Percentiles rank a stretch among this genome's conserved stretches.
phyloP scores from a whole-genome alignment of 2,113 vertebrate genomes.

The Eclectus roratus region DNA sequence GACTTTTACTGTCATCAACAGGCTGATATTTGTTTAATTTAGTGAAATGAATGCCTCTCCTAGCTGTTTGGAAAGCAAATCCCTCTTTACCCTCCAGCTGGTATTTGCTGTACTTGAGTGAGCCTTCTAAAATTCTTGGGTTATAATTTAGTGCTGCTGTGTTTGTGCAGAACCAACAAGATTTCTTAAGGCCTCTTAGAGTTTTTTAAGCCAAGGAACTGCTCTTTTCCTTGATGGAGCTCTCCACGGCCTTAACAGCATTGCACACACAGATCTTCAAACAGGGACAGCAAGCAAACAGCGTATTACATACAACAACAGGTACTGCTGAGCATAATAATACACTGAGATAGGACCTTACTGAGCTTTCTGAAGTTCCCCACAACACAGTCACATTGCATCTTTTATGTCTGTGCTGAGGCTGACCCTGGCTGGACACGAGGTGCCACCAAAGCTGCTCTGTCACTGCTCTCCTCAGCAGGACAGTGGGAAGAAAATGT shows the following conservation, averaged over 20 bases:
- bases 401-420: neutral
- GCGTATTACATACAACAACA: neutral
- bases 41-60: constrained; percentile 48
- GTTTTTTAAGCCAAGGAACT: neutral
- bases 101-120: constrained; percentile 36
- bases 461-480: neutral
- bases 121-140: neutral
- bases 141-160: constrained; percentile 28
- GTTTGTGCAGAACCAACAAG: constrained; percentile 1
- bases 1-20: constrained; percentile 44
- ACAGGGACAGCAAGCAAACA: neutral
- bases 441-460: neutral
- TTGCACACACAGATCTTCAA: neutral
- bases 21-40: constrained; percentile 53
- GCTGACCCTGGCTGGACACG: neutral
- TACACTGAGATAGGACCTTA: constrained; percentile 10
- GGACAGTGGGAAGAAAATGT: neutral
- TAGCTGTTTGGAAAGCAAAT: constrained; percentile 51
- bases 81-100: constrained; percentile 6
- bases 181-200: neutral
- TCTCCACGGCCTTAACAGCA: neutral
- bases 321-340: neutral
- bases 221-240: neutral
- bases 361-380: constrained; percentile 10
- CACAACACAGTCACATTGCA: neutral